These are phyloP conservation scores for Drosophila tropicalis DNA, from an alignment of 1,140 invertebrate species.

Conservation along the genomic window DNA sequence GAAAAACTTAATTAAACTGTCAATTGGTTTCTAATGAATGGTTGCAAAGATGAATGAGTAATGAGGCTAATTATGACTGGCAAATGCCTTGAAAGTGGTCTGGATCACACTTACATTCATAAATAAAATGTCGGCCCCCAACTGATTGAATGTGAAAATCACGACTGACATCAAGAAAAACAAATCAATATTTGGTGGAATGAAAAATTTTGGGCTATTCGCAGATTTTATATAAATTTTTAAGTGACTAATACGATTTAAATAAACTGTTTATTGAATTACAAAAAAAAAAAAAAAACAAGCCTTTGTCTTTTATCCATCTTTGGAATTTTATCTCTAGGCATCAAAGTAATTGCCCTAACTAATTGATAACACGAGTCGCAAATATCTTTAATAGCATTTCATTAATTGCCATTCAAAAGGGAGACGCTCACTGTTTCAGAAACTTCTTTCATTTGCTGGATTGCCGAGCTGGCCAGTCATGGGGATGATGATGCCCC, in stretches of 20 bases:
- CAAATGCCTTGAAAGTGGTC: constrained; percentile 53
- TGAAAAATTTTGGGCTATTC: neutral
- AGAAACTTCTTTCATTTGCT: constrained; percentile 56
- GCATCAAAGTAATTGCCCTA: constrained; percentile 51
- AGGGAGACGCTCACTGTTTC: neutral
- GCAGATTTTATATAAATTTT: too few species aligned
- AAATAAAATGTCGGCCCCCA: neutral
- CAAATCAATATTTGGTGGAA: neutral
- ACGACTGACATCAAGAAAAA: neutral
- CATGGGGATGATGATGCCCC: neutral
- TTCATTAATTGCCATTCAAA: constrained; percentile 16
- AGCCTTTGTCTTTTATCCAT: neutral
- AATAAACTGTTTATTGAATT: neutral
- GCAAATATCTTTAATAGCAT: constrained; percentile 31
- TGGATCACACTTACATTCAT: constrained; percentile 20
- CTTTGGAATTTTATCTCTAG: constrained; percentile 14
- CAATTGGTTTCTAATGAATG: constrained; percentile 70
- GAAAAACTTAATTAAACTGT: constrained; percentile 74
- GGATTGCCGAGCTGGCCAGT: neutral
- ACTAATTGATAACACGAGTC: constrained; percentile 59
- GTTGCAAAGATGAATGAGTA: constrained; percentile 68
- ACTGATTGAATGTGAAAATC: neutral
- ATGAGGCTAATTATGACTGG: constrained; percentile 64
- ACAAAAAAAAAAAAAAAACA: too few species aligned
- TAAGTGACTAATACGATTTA: neutral